These are phyloP conservation scores for Achatina immaculata DNA, from an alignment of 1,140 invertebrate species.

Conservation along the genomic window DNA sequence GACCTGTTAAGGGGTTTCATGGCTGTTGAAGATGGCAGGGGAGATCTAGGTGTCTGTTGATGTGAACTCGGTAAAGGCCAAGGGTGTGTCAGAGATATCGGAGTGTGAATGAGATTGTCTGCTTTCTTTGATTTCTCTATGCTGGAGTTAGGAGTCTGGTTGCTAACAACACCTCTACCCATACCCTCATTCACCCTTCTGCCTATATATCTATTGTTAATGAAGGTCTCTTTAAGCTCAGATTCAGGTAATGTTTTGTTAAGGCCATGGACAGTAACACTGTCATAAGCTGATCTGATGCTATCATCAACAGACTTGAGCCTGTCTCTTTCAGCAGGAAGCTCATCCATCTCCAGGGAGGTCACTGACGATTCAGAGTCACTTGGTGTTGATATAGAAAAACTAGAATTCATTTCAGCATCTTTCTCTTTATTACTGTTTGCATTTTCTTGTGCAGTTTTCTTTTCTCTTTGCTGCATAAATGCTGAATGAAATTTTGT, in stretches of 20 bases:
- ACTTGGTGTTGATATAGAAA: slow-evolving; percentile 66
- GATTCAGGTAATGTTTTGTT: too few relatives aligned
- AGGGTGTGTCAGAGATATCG: background rate
- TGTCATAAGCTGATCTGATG: slow-evolving; percentile 54
- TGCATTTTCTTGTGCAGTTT: background rate
- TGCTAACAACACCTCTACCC: too few relatives aligned
- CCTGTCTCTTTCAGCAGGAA: too few relatives aligned
- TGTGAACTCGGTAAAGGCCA: background rate
- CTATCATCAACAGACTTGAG: slow-evolving; percentile 39
- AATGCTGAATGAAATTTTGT: background rate
- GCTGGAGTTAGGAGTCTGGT: too few relatives aligned
- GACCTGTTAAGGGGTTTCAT: background rate
- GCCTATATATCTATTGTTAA: too few relatives aligned
- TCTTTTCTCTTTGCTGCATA: background rate
- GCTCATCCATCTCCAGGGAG: slow-evolving; percentile 56
- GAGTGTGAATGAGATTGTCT: background rate
- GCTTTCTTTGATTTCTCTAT: background rate
- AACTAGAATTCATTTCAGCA: slow-evolving; percentile 51
- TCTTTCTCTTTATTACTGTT: too few relatives aligned
- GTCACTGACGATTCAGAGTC: slow-evolving; percentile 56
- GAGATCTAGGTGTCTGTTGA: background rate
- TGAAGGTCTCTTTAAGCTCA: too few relatives aligned
- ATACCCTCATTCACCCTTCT: too few relatives aligned
- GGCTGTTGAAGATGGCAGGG: background rate
- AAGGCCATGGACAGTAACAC: too few relatives aligned